These are phyloP conservation scores for Callopanchax toddi DNA, from an alignment of 2,113 vertebrate genomes.

Conservation along the genomic window DNA sequence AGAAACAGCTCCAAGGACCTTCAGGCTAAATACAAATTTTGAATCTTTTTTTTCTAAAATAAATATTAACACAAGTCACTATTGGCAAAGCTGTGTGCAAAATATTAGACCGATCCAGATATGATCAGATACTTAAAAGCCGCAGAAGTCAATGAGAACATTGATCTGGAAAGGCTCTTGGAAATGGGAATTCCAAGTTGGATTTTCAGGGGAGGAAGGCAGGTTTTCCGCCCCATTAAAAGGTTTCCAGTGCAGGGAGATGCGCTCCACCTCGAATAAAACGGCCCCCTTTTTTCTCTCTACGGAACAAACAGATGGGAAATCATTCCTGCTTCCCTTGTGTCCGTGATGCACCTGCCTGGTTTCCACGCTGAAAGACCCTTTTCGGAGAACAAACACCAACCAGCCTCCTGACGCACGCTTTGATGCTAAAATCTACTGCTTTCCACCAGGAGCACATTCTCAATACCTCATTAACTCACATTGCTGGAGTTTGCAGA, in stretches of 20 bases:
- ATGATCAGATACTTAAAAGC: neutral
- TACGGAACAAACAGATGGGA: constrained; percentile 70
- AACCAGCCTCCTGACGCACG: constrained; percentile 53
- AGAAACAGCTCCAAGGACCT: constrained; percentile 24
- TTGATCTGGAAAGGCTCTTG: constrained; percentile 28
- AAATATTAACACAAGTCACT: constrained; percentile 23
- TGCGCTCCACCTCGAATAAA: constrained; percentile 64
- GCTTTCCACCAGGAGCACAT: constrained; percentile 40
- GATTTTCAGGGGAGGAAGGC: constrained; percentile 61
- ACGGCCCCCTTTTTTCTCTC: constrained; percentile 59
- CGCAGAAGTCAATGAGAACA: constrained; percentile 10
- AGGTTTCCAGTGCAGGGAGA: constrained; percentile 62
- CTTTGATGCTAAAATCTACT: constrained; percentile 67
- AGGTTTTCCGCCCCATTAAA: constrained; percentile 74
- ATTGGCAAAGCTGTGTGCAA: constrained; percentile 1
- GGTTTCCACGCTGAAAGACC: constrained; percentile 60
- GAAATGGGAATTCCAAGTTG: constrained; percentile 56
- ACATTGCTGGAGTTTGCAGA: constrained; percentile 50
- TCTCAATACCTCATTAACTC: constrained; percentile 67
- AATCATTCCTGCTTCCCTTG: constrained; percentile 63
- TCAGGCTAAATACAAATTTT: constrained; percentile 34
- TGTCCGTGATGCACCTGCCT: constrained; percentile 74
- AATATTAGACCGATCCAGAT: constrained; percentile 6
- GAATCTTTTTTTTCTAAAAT: constrained; percentile 41
- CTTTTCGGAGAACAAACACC: constrained; percentile 62